Base-by-base conservation (phyloP, 2,113 vertebrate genomes). In the Osmerus mordax region DNA sequence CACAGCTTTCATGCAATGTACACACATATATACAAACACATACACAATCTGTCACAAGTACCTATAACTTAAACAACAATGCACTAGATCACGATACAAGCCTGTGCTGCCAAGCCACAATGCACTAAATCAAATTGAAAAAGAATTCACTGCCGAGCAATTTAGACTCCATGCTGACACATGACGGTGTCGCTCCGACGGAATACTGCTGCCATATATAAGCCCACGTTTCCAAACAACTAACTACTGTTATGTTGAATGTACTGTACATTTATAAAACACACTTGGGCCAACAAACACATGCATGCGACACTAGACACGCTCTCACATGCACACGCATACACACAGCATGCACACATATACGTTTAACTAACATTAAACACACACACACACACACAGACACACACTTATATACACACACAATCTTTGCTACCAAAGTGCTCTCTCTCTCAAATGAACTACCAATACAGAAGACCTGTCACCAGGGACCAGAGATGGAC, bases 401-500 rank as follows among this genome's bases (percentile, higher is more conserved):
- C 25, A 61, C 52, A 69, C 36, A 72, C 76, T 83, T 65, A 79
- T 56, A 78, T n/a, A 83, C 21, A 74, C 18, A 76, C 77, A 89
- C 84, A 79, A 87, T 85, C 76, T 88, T 84, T 79, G 88, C 89
- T 89, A 93, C 92, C 92, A 93, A 93, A 93, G 92, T 93, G 91
- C 92, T 93, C 89, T 91, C 87, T 91, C 86, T 91, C 85, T 90
- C 86, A 87, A 89, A 88, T 84, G 84, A 87, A 91, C 88, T 87
- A 87, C 84, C 89, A 89, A 78, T 81, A 85, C 80, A 84, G 76
- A 78, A 84, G 87, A 70, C 81, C 84, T 78, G 84, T 86, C 84
- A 83, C 83, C 67, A 77, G 82, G 83, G 81, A 87, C 79, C 81
- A 78, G 79, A 80, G 81, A 84, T 70, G 73, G 82, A 83, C 83